Conservation (phyloP, 2,113 vertebrate genomes). For the Charadrius vociferus region DNA sequence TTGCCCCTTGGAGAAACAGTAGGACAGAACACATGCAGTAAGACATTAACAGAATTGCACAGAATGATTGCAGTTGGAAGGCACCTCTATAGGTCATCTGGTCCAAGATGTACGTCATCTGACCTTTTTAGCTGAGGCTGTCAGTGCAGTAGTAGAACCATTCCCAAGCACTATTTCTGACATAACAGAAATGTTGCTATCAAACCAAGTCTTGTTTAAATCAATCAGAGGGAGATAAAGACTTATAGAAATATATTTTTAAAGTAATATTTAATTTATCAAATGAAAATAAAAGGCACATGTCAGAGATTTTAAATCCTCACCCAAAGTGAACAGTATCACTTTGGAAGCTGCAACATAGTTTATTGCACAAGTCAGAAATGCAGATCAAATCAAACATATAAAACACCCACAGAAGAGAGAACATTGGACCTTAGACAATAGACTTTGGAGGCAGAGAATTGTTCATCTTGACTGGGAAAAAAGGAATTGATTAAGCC, state of each 20-base stretch:
- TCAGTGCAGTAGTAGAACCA: neutral
- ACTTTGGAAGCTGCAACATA: neutral
- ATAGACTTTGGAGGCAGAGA: neutral
- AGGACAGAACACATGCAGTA: neutral
- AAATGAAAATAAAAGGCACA: neutral
- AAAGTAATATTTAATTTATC: neutral
- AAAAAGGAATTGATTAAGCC: neutral
- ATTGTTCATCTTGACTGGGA: neutral
- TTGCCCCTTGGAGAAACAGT: neutral
- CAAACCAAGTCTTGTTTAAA: neutral
- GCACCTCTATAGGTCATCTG: neutral
- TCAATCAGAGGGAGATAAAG: neutral
- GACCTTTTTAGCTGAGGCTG: neutral
- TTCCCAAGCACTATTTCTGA: neutral
- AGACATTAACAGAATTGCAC: neutral
- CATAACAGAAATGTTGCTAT: neutral
- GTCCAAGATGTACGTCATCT: neutral
- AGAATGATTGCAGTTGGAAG: neutral
- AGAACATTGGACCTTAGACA: neutral
- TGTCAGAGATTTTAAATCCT: neutral
- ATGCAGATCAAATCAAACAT: neutral
- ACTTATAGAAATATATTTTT: neutral
- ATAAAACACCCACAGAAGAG: neutral
- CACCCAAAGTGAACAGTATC: neutral
- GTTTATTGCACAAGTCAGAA: neutral